Conservation (phyloP, 1,140 invertebrate species). For the Sarcophaga bullata region DNA sequence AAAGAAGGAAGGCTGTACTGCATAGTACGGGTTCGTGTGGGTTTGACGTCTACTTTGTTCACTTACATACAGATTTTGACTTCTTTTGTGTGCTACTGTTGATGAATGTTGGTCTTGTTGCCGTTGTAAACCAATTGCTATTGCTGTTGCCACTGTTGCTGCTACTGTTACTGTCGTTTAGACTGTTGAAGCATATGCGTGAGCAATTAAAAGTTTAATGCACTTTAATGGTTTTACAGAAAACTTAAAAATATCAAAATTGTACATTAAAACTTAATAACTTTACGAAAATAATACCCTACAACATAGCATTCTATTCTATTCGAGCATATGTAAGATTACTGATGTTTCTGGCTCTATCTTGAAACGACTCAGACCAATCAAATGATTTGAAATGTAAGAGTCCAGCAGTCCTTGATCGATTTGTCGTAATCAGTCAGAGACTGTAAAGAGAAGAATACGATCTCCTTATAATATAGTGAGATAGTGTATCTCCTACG, state of each 20-base stretch:
- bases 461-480: too few species aligned
- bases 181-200: constrained; percentile 48
- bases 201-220: constrained; percentile 66
- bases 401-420: too few species aligned
- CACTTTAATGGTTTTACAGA: constrained; percentile 65
- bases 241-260: constrained; percentile 50
- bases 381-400: too few species aligned
- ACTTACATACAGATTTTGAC: neutral
- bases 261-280: constrained; percentile 32
- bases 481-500: too few species aligned
- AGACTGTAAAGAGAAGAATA: too few species aligned
- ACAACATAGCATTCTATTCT: too few species aligned
- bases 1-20: neutral
- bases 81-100: neutral
- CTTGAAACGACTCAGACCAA: too few species aligned
- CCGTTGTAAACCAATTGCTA: too few species aligned
- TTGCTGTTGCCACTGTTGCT: neutral
- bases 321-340: too few species aligned
- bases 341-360: too few species aligned
- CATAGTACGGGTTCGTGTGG: neutral
- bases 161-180: constrained; percentile 12
- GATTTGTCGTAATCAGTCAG: too few species aligned
- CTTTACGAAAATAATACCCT: neutral
- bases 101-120: too few species aligned
- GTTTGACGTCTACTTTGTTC: neutral